Base-by-base conservation (phyloP, 2,113 vertebrate species). In the Vidua chalybeata region DNA sequence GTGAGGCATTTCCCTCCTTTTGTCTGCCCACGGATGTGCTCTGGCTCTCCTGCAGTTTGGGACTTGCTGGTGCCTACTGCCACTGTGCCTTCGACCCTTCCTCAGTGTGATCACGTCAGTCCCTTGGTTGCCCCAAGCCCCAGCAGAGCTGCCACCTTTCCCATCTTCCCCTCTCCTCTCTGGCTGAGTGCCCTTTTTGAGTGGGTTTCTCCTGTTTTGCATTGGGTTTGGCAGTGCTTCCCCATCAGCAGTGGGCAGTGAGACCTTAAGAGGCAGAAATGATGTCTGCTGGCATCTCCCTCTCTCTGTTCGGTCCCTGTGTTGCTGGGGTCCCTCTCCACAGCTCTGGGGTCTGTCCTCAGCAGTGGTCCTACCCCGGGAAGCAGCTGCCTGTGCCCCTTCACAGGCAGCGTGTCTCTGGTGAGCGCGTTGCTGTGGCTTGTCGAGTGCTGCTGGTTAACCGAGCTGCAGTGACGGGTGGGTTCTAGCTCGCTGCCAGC, bases 371-470 rank as follows among this genome's bases (percentile, higher is more conserved):
- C 45, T 45, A 4, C 45, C 72, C 35, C 0, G 5, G 76, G 67
- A 15, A 54, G 52, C 67, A 43, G 48, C 69, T 0, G 5, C 6
- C 1, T 33, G 43, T 8, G 17, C 45, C 0, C 4, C 49, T 45
- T 21, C 1, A 1, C 59, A 35, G 66, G 61, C 35, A 33, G 0
- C 46, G 13, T 91, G 85, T 67, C 84, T 61, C 93, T 23, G 14
- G 72, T 76, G 84, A 58, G 84, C 9, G 0, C 3, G 17, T 80
- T 20, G 89, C 91, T 96, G 94, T 52, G 96, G 93, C 94, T 94
- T 93, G 59, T 89, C 19, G 68, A 91, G 89, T 46, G 89, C 89
- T 69, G 76, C 93, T 93, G 96, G 96, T 96, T 96, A 96, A 96
- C 96, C 84, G 2, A 92, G 84, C 89, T 80, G 93, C n/a, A 84